Conservation (phyloP, 2,797 vertebrate species). For the Typhlichthys eigenmanni region DNA sequence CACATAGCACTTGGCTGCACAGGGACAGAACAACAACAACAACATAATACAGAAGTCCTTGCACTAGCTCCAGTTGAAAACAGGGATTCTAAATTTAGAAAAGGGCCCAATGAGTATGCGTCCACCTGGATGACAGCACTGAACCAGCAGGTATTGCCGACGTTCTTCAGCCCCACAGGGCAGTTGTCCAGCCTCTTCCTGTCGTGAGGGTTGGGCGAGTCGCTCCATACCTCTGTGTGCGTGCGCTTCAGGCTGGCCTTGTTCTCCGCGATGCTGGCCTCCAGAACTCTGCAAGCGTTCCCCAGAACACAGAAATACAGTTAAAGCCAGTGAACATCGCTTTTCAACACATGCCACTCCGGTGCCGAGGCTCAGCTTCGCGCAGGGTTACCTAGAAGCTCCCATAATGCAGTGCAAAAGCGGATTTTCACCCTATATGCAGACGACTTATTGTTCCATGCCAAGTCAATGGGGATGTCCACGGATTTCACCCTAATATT, state of each 20-base stretch:
- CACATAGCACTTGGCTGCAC: constrained; percentile 44
- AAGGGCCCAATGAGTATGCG: too few species aligned
- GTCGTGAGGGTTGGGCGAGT: constrained; percentile 95
- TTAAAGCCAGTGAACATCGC: background rate
- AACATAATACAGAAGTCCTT: constrained; percentile 1
- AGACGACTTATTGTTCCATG: too few species aligned
- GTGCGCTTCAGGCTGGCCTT: constrained; percentile 95
- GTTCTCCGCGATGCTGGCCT: constrained; percentile 98
- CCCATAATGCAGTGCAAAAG: too few species aligned
- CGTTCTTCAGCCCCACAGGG: constrained; percentile 96
- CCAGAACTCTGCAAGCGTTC: constrained; percentile 83
- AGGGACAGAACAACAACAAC: constrained; percentile 15
- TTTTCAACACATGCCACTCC: background rate
- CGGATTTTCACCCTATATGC: too few species aligned
- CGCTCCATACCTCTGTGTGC: constrained; percentile 94
- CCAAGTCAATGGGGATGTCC: too few species aligned
- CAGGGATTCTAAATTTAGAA: too few species aligned
- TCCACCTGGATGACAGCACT: constrained; percentile 97
- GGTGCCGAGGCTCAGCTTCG: too few species aligned
- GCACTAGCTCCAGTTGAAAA: background rate
- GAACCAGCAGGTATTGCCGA: constrained; percentile 99
- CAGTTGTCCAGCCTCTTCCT: constrained; percentile 91
- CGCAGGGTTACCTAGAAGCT: too few species aligned
- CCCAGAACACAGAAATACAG: background rate
- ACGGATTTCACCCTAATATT: too few species aligned